Percentiles rank a stretch among this genome's conserved stretches.
These are phyloP conservation scores for Pelmatolapia mariae DNA, from an alignment of 2,113 vertebrate genomes.

Conservation along the genomic window DNA sequence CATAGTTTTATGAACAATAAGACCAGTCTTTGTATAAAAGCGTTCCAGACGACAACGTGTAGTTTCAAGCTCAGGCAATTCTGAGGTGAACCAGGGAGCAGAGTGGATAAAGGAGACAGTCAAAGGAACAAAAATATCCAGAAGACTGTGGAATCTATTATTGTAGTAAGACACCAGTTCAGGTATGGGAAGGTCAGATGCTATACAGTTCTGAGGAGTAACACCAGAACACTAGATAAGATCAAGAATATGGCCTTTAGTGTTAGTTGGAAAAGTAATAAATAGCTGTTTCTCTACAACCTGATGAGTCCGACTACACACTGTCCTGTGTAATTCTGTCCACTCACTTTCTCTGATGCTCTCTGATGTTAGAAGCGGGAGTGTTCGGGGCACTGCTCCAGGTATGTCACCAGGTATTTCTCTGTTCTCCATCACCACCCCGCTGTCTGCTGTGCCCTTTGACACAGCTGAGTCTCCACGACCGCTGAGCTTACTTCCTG, in stretches of 20 bases:
- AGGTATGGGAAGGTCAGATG: background rate
- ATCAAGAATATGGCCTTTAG: background rate
- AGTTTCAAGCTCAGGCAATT: background rate
- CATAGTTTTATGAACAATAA: background rate
- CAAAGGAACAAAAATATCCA: background rate
- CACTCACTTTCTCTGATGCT: background rate
- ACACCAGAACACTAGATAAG: background rate
- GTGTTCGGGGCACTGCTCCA: conserved; percentile 27
- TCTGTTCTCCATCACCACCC: conserved; percentile 62
- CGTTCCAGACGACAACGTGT: background rate
- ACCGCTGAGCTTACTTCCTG: conserved; percentile 14
- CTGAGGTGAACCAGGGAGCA: background rate
- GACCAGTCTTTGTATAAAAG: background rate
- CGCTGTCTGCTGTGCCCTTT: conserved; percentile 71
- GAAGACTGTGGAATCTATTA: background rate
- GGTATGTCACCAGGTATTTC: conserved; percentile 17
- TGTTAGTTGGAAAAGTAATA: background rate
- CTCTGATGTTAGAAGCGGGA: conserved; percentile 25
- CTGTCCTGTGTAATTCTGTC: background rate
- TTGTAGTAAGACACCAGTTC: background rate
- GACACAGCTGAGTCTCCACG: conserved; percentile 71
- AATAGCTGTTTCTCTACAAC: background rate
- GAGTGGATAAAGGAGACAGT: background rate
- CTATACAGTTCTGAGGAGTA: background rate
- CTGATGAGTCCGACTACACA: background rate